Base-by-base conservation (phyloP, 2,797 vertebrate species). In the Sebastes baramenuke region DNA sequence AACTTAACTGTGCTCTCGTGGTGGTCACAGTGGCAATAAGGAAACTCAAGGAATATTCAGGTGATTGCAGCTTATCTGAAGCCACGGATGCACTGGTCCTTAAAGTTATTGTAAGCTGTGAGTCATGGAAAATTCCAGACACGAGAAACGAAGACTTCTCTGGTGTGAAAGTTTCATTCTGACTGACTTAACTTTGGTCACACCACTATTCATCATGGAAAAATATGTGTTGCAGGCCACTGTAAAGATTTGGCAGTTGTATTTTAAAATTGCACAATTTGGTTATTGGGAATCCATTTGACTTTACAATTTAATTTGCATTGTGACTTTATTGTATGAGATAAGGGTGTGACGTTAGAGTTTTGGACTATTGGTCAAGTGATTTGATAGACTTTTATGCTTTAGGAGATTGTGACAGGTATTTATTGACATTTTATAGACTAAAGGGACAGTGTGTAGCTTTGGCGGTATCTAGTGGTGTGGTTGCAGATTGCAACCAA, bases 121-220 rank as follows among this genome's bases (percentile, higher is more conserved):
- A 61, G 46, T 61, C 20, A 38, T 58, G 64, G 56, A 66, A 74
- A 14, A 27, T 46, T 58, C 1, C 29, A 24, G 6, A 32, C 13
- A 1, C 0, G 2, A 16, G 5, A 32, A 61, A 24, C 0, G 0
- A 4, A 4, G 6, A 55, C 3, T 9, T 22, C 20, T 56, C 3
- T 29, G 18, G 14, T 58, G 38, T 54, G 4, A 66, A 29, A 36
- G 30, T 68, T 66, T 24, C 13, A n/a, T 24, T 3, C 20, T 18
- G 56, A 68, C 34, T 2, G 9, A 36, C n/a, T 46, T 32, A 25
- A 36, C 3, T 64, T n/a, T n/a, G 3, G 10, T 59, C 29, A 25
- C 30, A 8, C 3, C 8, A 1, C 11, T 65, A 3, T 27, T 38
- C 22, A 58, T 5, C 32, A 36, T 34, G 13, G n/a, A 56, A 20